Evolutionary conservation across 2,888 invertebrate genomes (phyloP).

Genomic region (Tipula vernalis): DNA sequence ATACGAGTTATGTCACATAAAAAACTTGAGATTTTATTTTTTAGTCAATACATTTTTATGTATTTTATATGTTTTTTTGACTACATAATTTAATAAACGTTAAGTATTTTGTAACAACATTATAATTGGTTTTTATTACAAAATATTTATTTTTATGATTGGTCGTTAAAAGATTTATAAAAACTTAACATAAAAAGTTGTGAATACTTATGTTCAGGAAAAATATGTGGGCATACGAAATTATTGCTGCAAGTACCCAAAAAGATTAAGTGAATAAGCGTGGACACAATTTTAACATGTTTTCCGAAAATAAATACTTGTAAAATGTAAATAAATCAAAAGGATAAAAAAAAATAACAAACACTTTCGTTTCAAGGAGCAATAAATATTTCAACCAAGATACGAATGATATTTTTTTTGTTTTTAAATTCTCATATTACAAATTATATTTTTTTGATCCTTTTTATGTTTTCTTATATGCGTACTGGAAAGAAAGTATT

Average conservation of each 20-base stretch:
- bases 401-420: background rate
- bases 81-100: background rate
- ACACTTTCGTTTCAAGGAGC: background rate
- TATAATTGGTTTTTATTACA: background rate
- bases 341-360: background rate
- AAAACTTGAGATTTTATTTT: background rate
- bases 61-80: background rate
- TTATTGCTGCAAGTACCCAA: background rate
- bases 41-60: background rate
- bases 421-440: background rate
- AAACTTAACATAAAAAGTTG: background rate
- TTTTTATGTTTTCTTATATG: background rate
- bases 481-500: background rate
- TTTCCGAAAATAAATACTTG: background rate
- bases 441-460: background rate
- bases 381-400: background rate
- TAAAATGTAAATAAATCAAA: conserved; percentile 4
- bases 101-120: background rate
- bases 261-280: background rate
- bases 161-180: background rate
- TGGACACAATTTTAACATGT: background rate
- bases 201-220: background rate
- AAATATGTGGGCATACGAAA: background rate
- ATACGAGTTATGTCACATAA: background rate
- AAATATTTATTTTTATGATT: background rate